Evolutionary conservation across 2,797 vertebrate genomes (phyloP).

Genomic region (Yasuhikotakia modesta): DNA sequence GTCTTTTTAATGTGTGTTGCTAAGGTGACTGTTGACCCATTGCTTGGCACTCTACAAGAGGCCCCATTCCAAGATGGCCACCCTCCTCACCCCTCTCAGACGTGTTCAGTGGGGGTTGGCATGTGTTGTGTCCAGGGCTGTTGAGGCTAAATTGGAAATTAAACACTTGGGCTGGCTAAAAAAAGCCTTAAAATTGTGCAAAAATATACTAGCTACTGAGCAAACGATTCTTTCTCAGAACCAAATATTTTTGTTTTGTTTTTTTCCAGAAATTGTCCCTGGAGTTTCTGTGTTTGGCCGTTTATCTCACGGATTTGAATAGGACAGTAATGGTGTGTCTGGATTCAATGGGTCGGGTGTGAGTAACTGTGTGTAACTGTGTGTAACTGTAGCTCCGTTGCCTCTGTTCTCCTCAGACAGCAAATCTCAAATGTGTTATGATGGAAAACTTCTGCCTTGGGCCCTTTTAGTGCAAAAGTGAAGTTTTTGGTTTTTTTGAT

Average conservation of each 20-base stretch:
- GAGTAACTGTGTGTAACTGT: conserved; percentile 71
- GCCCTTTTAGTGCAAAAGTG: conserved; percentile 74
- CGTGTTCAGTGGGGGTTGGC: conserved; percentile 9
- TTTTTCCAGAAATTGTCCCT: conserved; percentile 7
- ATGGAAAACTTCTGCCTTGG: conserved; percentile 66
- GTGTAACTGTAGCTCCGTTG: conserved; percentile 69
- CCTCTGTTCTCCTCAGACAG: conserved; percentile 71
- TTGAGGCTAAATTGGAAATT: conserved; percentile 10
- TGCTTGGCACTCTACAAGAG: conserved; percentile 32
- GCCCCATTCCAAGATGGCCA: conserved; percentile 43
- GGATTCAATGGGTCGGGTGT: conserved; percentile 65
- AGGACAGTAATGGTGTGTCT: conserved; percentile 32
- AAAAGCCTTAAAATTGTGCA: not conserved
- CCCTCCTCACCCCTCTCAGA: conserved; percentile 35
- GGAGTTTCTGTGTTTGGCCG: conserved; percentile 25
- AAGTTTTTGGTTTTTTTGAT: conserved; percentile 70
- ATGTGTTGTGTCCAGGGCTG: not conserved
- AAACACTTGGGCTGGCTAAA: not conserved
- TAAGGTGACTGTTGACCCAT: conserved; percentile 53
- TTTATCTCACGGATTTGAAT: conserved; percentile 33
- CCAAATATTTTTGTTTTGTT: conserved; percentile 9
- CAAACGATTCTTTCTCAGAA: not conserved
- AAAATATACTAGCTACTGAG: conserved; percentile 29
- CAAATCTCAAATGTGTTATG: conserved; percentile 72
- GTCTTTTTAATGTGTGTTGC: conserved; percentile 42